Percentiles rank a stretch among this genome's conserved stretches.
Evolutionary conservation across 1,140 invertebrate species (phyloP).

Genomic region (Eurosta solidaginis): DNA sequence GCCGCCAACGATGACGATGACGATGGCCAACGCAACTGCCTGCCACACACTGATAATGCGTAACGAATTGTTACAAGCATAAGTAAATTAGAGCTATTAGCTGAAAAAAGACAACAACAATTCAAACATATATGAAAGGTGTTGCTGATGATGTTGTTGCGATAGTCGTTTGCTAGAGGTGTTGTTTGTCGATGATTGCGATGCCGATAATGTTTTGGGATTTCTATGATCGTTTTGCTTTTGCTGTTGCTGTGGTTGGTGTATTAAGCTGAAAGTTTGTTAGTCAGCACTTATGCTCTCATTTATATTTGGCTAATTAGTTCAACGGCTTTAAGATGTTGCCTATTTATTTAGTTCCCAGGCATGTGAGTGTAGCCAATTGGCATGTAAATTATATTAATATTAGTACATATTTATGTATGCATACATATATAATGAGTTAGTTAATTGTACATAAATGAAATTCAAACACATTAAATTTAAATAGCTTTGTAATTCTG

Average conservation of each 20-base stretch:
- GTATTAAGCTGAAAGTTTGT: too few species aligned
- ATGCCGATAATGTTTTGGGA: background rate
- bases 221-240: background rate
- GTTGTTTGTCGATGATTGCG: background rate
- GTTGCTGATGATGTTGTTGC: slow-evolving; percentile 24
- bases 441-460: background rate
- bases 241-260: background rate
- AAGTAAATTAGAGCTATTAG: slow-evolving; percentile 20
- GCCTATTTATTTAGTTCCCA: background rate
- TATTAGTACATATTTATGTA: background rate
- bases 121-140: background rate
- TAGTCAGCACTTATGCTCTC: slow-evolving; percentile 11
- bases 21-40: background rate
- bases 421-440: too few species aligned
- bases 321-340: background rate
- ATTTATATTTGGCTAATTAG: slow-evolving; percentile 22
- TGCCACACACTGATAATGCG: slow-evolving; percentile 22
- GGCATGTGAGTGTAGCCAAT: background rate
- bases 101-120: background rate
- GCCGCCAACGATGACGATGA: slow-evolving; percentile 13
- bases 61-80: slow-evolving; percentile 26
- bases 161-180: background rate
- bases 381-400: background rate
- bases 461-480: background rate
- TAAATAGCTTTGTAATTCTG: background rate